Evolutionary conservation across 2,113 vertebrate genomes (phyloP).

Genomic region (Clarias magur): DNA sequence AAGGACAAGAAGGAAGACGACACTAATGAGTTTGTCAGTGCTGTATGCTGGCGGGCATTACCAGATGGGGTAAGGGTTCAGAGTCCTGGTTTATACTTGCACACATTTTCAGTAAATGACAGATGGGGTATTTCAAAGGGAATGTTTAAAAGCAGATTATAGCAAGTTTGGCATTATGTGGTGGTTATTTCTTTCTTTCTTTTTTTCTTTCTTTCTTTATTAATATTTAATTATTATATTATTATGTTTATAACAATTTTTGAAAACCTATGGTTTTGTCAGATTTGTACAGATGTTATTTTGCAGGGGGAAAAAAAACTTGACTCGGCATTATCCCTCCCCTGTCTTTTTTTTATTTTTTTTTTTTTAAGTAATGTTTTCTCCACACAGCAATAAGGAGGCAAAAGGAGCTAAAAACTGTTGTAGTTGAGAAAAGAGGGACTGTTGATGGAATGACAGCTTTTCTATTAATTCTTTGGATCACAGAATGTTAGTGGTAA

Average conservation of each 20-base stretch:
- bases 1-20: conserved; percentile 98
- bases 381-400: neutral
- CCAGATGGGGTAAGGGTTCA: conserved; percentile 88
- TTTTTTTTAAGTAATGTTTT: neutral
- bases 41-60: conserved; percentile 95
- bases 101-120: neutral
- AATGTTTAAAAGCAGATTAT: neutral
- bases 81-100: neutral
- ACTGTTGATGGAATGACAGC: neutral
- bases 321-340: neutral
- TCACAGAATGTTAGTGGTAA: too few species aligned
- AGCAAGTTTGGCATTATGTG: neutral
- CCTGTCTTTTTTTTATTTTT: too few species aligned
- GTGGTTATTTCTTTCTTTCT: neutral
- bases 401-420: neutral
- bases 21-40: conserved; percentile 98
- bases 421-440: neutral
- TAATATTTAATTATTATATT: neutral
- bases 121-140: neutral
- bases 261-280: neutral
- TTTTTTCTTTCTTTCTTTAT: neutral
- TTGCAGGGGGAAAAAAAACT: neutral
- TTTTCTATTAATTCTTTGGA: neutral
- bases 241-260: neutral
- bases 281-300: neutral